These are phyloP conservation scores for Umimayanthus chanpuru DNA, from an alignment of 92 coral and sea anemone species.

Conservation along the genomic window DNA sequence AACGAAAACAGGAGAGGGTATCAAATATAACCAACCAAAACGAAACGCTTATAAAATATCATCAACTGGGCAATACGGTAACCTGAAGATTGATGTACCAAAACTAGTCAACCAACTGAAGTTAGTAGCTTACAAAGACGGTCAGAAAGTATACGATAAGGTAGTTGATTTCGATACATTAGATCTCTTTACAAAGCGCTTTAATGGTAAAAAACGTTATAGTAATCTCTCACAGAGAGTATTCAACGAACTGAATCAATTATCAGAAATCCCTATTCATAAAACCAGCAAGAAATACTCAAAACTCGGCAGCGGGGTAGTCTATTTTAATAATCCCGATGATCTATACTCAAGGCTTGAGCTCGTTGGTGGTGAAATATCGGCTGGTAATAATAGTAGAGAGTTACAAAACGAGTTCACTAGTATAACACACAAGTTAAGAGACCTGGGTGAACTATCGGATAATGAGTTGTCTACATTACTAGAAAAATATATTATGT, in stretches of 20 bases:
- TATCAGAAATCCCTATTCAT: too few relatives aligned
- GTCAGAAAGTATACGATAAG: slow-evolving; percentile 31
- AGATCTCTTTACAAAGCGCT: not conserved
- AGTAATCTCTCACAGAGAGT: too few relatives aligned
- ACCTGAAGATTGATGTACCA: slow-evolving; percentile 37
- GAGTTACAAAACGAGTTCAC: slow-evolving; percentile 18
- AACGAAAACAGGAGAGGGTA: slow-evolving; percentile 3
- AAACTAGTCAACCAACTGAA: slow-evolving; percentile 31
- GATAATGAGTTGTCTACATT: slow-evolving; percentile 28
- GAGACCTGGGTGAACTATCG: not conserved
- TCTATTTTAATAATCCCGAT: too few relatives aligned
- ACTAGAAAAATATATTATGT: slow-evolving; percentile 33
- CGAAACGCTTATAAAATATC: slow-evolving; percentile 29
- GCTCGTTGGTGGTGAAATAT: slow-evolving; percentile 5
- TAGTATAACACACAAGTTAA: slow-evolving; percentile 21
- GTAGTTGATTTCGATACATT: slow-evolving; percentile 17
- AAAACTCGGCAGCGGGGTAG: too few relatives aligned
- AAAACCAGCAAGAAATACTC: too few relatives aligned
- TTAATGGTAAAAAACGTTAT: too few relatives aligned
- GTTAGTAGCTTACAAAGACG: not conserved
- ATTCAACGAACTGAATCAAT: too few relatives aligned
- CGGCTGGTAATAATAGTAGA: slow-evolving; percentile 32
- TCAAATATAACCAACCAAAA: slow-evolving; percentile 44
- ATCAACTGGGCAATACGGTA: slow-evolving; percentile 18
- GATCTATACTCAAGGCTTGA: too few relatives aligned